Conservation (phyloP, 2,113 vertebrate species). For the Ivindomyrus marchei region DNA sequence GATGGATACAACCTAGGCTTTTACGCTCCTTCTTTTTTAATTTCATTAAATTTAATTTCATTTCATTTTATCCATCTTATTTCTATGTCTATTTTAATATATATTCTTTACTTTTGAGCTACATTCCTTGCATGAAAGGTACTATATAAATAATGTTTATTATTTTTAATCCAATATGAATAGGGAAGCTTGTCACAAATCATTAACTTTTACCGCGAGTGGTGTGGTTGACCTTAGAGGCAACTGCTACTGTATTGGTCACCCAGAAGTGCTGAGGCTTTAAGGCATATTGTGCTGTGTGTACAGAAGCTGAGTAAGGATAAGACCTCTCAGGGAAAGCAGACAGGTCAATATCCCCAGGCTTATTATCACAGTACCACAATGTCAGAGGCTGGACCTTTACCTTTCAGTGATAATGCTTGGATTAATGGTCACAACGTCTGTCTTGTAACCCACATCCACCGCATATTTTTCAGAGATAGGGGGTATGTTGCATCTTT, state of each 20-base stretch:
- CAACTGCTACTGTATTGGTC: neutral
- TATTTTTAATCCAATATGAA: neutral
- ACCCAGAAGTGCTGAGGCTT: neutral
- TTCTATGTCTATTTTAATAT: neutral
- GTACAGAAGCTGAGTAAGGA: neutral
- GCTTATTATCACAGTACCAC: neutral
- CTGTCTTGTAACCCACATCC: conserved; percentile 90
- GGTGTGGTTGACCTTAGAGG: neutral
- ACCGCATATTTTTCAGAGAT: conserved; percentile 80
- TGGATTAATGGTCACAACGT: conserved; percentile 93
- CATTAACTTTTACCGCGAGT: neutral
- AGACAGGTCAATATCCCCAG: no score
- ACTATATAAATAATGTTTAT: no score
- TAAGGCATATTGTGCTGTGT: neutral
- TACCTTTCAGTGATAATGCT: conserved; percentile 97
- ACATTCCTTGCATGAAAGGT: neutral
- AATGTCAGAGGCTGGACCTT: conserved; percentile 16
- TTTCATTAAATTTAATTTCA: neutral
- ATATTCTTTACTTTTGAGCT: neutral
- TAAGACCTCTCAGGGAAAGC: neutral
- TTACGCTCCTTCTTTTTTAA: neutral
- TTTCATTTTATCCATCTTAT: neutral
- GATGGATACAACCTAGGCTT: neutral
- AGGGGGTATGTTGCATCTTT: conserved; percentile 91
- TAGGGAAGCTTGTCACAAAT: neutral